A percentile compares a stretch with the other conserved stretches of the same genome.
Evolutionary conservation across 2,888 invertebrate genomes (phyloP).

Genomic region (Sphecodes monilicornis): DNA sequence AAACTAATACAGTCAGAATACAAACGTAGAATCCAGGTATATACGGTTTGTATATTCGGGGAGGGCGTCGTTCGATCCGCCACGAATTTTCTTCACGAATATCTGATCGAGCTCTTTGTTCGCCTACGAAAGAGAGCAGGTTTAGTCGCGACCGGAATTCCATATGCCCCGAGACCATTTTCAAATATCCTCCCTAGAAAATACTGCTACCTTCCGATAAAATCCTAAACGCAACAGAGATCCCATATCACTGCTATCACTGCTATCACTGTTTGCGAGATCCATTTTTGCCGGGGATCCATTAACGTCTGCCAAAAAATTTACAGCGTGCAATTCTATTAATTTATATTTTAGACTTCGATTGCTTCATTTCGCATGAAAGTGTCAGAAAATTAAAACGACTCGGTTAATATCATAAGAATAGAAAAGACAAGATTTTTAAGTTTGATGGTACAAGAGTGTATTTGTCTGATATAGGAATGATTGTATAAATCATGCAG

Average conservation of each 20-base stretch:
- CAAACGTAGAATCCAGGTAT: slow-evolving; percentile 22
- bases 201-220: background rate
- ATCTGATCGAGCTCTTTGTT: slow-evolving; percentile 7
- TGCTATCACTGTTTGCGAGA: no score
- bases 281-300: no score
- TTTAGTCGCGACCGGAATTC: background rate
- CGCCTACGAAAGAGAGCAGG: background rate
- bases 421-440: no score
- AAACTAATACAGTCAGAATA: slow-evolving; percentile 41
- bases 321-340: no score
- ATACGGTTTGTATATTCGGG: background rate
- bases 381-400: no score
- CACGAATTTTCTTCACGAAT: slow-evolving; percentile 17
- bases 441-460: no score
- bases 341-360: no score
- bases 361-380: no score
- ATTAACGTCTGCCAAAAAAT: no score
- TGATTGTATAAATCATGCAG: no score
- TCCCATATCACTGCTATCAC: background rate
- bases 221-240: background rate
- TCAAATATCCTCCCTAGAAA: background rate
- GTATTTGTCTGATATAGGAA: no score
- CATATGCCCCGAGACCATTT: background rate
- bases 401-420: no score
- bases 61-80: slow-evolving; percentile 3